phyloP scores from a whole-genome alignment of 2,888 invertebrate genomes.

The Flexamia atlantica region DNA sequence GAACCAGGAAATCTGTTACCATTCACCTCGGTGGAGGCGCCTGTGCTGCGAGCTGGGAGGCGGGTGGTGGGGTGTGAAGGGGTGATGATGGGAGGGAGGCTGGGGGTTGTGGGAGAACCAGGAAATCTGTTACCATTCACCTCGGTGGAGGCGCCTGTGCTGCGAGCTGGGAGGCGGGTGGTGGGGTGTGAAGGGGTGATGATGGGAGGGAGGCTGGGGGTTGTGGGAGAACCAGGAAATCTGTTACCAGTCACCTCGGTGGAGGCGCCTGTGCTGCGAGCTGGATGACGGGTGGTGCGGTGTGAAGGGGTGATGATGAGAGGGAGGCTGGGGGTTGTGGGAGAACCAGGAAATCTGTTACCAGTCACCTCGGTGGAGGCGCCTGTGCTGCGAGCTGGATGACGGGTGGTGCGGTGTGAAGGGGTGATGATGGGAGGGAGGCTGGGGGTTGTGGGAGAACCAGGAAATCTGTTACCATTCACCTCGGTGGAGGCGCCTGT shows the following conservation, averaged over 20 bases:
- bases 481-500: background rate
- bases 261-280: too few relatives aligned
- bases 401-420: background rate
- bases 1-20: constrained; percentile 23
- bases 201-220: background rate
- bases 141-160: background rate
- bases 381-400: too few relatives aligned
- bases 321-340: background rate
- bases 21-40: background rate
- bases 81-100: background rate
- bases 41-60: too few relatives aligned
- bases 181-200: background rate
- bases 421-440: background rate
- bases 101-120: background rate
- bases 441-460: background rate
- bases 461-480: constrained; percentile 23
- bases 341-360: constrained; percentile 22
- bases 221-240: background rate
- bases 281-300: background rate
- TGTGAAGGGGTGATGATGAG: background rate
- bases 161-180: background rate
- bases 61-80: background rate
- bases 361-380: background rate
- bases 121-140: constrained; percentile 15
- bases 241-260: background rate